Conservation (phyloP, 1,140 invertebrate genomes). For the Ruditapes philippinarum region DNA sequence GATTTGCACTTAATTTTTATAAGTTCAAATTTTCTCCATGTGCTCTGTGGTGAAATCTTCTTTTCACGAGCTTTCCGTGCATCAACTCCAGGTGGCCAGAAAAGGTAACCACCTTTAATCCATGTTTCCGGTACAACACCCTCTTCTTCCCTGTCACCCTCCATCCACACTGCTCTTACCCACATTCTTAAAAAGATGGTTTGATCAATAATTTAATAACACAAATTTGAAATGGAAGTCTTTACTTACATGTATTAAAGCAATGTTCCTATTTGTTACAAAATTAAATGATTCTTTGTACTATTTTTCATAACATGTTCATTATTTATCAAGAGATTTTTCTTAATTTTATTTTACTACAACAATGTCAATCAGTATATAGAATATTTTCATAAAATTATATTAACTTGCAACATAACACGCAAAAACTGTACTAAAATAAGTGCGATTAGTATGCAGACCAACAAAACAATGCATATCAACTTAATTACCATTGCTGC, state of each 20-base stretch:
- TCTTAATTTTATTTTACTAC: too few relatives aligned
- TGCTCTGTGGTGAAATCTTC: too few relatives aligned
- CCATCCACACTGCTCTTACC: conserved; percentile 34
- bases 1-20: too few relatives aligned
- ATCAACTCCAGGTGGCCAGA: conserved; percentile 42
- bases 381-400: too few relatives aligned
- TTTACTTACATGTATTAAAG: background rate
- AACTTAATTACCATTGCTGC: background rate
- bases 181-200: conserved; percentile 48
- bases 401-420: too few relatives aligned
- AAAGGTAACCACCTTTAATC: background rate
- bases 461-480: background rate
- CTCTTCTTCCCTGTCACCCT: conserved; percentile 26
- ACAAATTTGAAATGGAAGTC: background rate
- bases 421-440: too few relatives aligned
- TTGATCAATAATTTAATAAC: too few relatives aligned
- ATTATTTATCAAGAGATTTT: too few relatives aligned
- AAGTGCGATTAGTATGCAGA: background rate
- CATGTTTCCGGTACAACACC: conserved; percentile 41
- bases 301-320: too few relatives aligned
- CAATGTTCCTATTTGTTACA: background rate
- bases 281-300: background rate
- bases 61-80: too few relatives aligned
- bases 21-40: too few relatives aligned
- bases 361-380: too few relatives aligned